phyloP scores from a whole-genome alignment of 2,888 invertebrate genomes.

The Acleris holmiana region DNA sequence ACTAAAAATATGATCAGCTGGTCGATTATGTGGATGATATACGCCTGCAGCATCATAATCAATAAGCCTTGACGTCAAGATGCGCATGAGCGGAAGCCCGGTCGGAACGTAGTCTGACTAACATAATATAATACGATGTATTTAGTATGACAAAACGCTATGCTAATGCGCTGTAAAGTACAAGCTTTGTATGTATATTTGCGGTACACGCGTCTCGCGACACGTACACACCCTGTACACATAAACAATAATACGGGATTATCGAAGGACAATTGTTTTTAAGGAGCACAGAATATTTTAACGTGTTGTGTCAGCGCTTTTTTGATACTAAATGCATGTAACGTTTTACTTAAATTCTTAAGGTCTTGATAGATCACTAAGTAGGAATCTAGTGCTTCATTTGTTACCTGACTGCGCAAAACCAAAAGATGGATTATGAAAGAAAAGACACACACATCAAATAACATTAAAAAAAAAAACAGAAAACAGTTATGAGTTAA shows the following conservation, averaged over 20 bases:
- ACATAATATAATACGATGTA: slow-evolving; percentile 29
- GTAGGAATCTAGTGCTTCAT: no score
- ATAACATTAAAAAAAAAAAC: no score
- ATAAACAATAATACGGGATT: slow-evolving; percentile 19
- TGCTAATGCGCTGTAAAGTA: slow-evolving; percentile 56
- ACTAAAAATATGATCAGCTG: slow-evolving; percentile 19
- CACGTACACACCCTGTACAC: slow-evolving; percentile 59
- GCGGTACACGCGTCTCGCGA: slow-evolving; percentile 54
- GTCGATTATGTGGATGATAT: slow-evolving; percentile 9
- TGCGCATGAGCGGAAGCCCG: slow-evolving; percentile 19
- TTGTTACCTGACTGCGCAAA: no score
- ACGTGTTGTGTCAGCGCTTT: neutral
- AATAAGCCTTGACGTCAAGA: slow-evolving; percentile 29
- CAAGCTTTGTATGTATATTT: slow-evolving; percentile 62
- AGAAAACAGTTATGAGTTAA: no score
- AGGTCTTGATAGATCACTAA: no score
- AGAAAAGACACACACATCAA: no score
- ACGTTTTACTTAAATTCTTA: no score
- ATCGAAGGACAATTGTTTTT: slow-evolving; percentile 26
- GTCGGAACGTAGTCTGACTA: slow-evolving; percentile 28
- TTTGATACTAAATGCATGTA: neutral
- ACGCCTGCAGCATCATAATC: slow-evolving; percentile 19
- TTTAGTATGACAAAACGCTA: slow-evolving; percentile 59
- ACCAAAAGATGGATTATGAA: no score
- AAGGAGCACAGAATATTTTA: slow-evolving; percentile 1